Evolutionary conservation across 1,140 invertebrate genomes (phyloP), one percentile per base, ranked within the genome.

Genomic region (Papilio helenus): DNA sequence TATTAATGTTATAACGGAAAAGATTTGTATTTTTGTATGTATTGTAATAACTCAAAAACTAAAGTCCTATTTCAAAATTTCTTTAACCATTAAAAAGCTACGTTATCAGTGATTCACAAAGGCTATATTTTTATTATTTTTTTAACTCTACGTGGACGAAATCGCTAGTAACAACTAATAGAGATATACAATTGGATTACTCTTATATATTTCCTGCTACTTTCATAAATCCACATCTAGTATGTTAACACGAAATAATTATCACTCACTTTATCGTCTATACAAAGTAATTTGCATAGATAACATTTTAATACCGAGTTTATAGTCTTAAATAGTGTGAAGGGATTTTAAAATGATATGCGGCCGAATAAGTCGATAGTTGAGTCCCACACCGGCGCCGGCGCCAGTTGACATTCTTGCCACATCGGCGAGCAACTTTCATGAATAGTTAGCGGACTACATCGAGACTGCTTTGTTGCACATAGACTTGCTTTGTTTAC

Each of bases 361-460:
- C 72, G 42, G 72, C 23, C 72, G 42, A 74, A 74, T 74, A 74
- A 74, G 72, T 74, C 44, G n/a, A 74, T 74, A 74, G 39, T 74
- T 74, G 29, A 46, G n/a, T 74, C 72, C 44, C n/a, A 72, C 72
- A 49, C 20, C 72, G 72, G 72, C 34, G 72, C 61, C 77, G 90
- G 92, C 92, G 91, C 91, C 91, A 88, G 87, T 82, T 87, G 78
- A 81, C 89, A 92, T 92, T 92, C 92, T 89, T 85, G 88, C 82
- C 80, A 79, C 80, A 55, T 82, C 82, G 82, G 86, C 80, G 87
- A 89, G 87, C 91, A 90, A 93, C 92, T 93, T 93, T 93, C 92
- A 90, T 92, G 89, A 92, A 90, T 92, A 91, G 86, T 87, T 86
- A 91, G 90, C 88, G 84, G 86, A 88, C 88, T 88, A 81, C 87